A percentile compares a stretch with the other conserved stretches of the same genome.
Evolutionary conservation across 2,113 vertebrate species (phyloP).

Genomic region (Spea multiplicata): DNA sequence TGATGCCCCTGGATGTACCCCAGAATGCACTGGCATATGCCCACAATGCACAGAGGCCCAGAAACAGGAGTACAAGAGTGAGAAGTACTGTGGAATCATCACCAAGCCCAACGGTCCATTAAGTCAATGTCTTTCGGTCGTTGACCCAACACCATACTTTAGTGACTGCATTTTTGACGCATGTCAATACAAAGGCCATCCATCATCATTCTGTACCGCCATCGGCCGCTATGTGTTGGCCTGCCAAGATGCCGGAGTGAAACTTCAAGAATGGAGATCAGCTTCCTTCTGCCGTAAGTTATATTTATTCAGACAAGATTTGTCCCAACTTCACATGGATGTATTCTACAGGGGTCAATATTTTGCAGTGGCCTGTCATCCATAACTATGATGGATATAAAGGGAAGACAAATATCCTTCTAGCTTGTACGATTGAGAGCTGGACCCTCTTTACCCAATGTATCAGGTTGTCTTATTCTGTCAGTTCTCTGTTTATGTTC

Average conservation of each 20-base stretch:
- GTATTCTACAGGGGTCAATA: no score
- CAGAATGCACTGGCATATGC: conserved; percentile 56
- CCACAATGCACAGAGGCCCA: conserved; percentile 23
- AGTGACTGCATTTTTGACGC: conserved; percentile 61
- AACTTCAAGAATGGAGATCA: conserved; percentile 56
- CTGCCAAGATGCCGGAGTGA: conserved; percentile 52
- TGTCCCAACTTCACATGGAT: no score
- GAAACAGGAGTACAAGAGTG: conserved; percentile 41
- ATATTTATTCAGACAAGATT: not conserved
- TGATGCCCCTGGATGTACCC: conserved; percentile 59
- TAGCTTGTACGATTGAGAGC: no score
- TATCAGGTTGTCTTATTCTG: not conserved
- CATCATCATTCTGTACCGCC: conserved; percentile 53
- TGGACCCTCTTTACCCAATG: no score
- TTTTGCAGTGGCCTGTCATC: no score
- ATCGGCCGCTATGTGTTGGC: conserved; percentile 56
- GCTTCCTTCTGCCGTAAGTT: conserved; percentile 62
- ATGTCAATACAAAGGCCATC: conserved; percentile 62
- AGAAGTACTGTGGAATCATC: conserved; percentile 61
- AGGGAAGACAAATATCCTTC: no score
- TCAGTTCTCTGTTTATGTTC: no score
- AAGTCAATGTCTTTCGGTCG: conserved; percentile 50
- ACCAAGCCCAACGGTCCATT: conserved; percentile 54
- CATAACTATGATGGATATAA: no score
- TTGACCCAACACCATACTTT: conserved; percentile 53